Base-by-base conservation (phyloP, 2,113 vertebrate genomes). In the Gobio gobio region DNA sequence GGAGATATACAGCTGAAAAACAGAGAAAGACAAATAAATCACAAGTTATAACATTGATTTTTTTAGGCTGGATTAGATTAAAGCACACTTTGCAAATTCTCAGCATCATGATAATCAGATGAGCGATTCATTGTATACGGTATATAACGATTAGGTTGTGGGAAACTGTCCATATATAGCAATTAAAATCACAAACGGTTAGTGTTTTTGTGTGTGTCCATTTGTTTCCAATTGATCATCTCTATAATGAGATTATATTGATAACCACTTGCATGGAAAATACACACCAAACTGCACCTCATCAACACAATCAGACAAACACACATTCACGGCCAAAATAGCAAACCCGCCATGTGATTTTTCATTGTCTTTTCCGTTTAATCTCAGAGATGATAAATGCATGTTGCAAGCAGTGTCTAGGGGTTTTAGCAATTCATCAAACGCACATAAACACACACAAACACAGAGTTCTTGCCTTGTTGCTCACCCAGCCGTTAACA, bases 1-100 rank as follows among this genome's bases (percentile, higher is more conserved):
- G 0, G 98, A 98, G 18, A 95, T 95, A 36, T 96, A 97, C 13
- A 99, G 94, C 98, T 99, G 90, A 33, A 87, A 73, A 47, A 49
- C 12, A 88, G 29, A 88, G 16, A 70, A 36, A 64, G 73, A 85
- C 12, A 63, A 22, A 45, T 66, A 85, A 68, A 81, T 54, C 80
- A 70, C 16, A 8, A 29, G 36, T 47, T 40, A 51, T 33, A 26
- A 68, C 45, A 82, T 82, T 40, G 18, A 82, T 82, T 72, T 72
- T 43, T 33, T 43, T 33, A 70, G 20, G 13, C 58, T 33, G 43
- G 18, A 70, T 58, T 72, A 72, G 20, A 82, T 72, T 18, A 72
- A 58, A 24, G 5, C 49, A 72, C 29, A 36, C 26, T 70, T 70
- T 24, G 64, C 64, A 82, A 58, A 58, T 82, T 82, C 26, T 40